Base-by-base conservation (phyloP, 1,140 invertebrate genomes). In the Xylocopa sonorina region DNA sequence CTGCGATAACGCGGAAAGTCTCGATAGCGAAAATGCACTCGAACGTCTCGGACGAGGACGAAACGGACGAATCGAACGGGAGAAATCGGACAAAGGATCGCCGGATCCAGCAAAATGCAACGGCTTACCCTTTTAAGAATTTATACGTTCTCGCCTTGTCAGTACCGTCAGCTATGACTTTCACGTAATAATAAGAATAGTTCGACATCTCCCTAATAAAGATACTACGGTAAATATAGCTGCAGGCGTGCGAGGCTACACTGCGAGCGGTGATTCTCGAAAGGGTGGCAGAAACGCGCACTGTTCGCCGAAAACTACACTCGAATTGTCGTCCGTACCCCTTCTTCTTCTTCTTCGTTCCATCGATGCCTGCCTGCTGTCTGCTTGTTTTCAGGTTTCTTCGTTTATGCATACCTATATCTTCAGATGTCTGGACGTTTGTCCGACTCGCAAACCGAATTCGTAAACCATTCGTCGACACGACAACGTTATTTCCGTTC, bases 131-230 rank as follows among this genome's bases (percentile, higher is more conserved):
- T 71, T 84, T 89, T 5, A 85, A 24, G 53, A 90, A 91, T 82
- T 86, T 91, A 38, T 90, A 86, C 1, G 81, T 89, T 57, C 79
- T 88, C 14, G 86, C 53, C 6, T 76, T 75, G 6, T 83, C 72
- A 41, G 80, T 53, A 9, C 78, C 75, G n/a, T 85, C 78, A 38
- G 62, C 53, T 43, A 90, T 67, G 6, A 85, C 78, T 83, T 89
- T 89, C 18, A 83, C 85, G 58, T 91, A 91, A 32, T 87, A 90
- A 60, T 91, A 91, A 21, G 89, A 87, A 32, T 88, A 91, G 85
- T 86, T 90, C 58, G 80, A 82, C 88, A 90, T 90, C 16, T 48
- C 68, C 46, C 27, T 46, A 27, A 76, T 67, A 38, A 51, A 51
- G 72, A 62, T 58, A 43, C n/a, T 38, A 21, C n/a, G 29, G 43